Evolutionary conservation across 2,113 vertebrate genomes (phyloP).

Genomic region (Diadophis punctatus): DNA sequence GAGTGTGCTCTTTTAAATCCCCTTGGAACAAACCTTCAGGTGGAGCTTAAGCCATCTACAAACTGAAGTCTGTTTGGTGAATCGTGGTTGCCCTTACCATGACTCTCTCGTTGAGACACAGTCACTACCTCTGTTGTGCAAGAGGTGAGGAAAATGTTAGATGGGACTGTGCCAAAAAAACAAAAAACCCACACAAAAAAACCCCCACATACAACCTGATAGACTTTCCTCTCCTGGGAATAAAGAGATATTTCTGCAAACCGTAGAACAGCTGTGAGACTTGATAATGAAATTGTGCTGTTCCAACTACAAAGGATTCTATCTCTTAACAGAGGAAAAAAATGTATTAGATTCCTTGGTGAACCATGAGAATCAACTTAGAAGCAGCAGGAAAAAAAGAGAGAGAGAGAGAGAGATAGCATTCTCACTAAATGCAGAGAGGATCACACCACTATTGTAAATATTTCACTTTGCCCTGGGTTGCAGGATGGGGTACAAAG

Average conservation of each 20-base stretch:
- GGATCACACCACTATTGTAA: not conserved
- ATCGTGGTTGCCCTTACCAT: not conserved
- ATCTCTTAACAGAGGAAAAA: not conserved
- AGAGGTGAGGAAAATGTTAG: not conserved
- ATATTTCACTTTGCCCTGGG: not conserved
- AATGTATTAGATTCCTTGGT: not conserved
- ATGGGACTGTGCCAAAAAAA: not conserved
- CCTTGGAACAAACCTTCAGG: not conserved
- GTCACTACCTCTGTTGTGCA: not conserved
- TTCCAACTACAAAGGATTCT: not conserved
- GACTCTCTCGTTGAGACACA: not conserved
- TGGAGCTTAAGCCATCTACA: not conserved
- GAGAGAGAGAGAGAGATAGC: too few species aligned
- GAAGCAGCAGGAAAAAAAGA: not conserved
- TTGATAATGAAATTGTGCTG: not conserved
- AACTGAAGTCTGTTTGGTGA: not conserved
- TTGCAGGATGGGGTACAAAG: not conserved
- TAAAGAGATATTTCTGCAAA: not conserved
- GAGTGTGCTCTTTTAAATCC: not conserved
- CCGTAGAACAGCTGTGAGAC: not conserved
- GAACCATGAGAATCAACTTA: not conserved
- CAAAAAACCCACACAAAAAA: too few species aligned
- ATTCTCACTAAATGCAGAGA: not conserved
- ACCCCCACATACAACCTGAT: not conserved
- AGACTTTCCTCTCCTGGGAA: not conserved